Evolutionary conservation across 1,140 invertebrate genomes (phyloP).

Genomic region (Diabrotica virgifera): DNA sequence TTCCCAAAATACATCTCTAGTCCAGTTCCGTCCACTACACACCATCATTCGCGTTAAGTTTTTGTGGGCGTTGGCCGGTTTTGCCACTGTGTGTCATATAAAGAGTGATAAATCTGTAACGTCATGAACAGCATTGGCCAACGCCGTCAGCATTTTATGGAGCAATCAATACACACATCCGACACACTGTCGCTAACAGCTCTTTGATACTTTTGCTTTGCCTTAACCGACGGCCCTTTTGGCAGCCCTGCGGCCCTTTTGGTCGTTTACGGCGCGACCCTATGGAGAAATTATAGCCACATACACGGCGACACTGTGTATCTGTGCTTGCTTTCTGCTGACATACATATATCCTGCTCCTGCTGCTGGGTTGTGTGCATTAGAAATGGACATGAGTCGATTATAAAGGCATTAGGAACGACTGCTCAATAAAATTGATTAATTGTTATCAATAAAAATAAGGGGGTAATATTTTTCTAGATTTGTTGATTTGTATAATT

Average conservation of each 20-base stretch:
- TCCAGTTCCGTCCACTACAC: neutral
- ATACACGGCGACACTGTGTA: too few relatives aligned
- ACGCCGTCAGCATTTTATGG: constrained; percentile 31
- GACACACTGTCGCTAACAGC: constrained; percentile 30
- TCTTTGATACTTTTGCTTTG: constrained; percentile 12
- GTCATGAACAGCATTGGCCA: constrained; percentile 22
- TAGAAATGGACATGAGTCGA: too few relatives aligned
- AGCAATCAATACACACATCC: constrained; percentile 32
- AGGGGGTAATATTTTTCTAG: too few relatives aligned
- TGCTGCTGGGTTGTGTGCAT: too few relatives aligned
- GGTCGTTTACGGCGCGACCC: neutral
- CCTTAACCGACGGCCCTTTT: neutral
- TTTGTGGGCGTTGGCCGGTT: constrained; percentile 8
- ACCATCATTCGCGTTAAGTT: neutral
- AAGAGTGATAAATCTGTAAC: constrained; percentile 32
- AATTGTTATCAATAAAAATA: too few relatives aligned
- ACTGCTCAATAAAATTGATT: too few relatives aligned
- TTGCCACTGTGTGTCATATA: constrained; percentile 17
- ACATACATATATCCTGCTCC: too few relatives aligned
- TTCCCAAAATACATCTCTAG: neutral
- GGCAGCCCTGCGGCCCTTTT: constrained; percentile 1
- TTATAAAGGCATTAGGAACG: too few relatives aligned
- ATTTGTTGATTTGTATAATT: too few relatives aligned
- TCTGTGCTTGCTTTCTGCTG: too few relatives aligned
- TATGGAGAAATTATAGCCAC: neutral